Base-by-base conservation (phyloP, 2,888 invertebrate genomes). In the Cephus rjabovi region DNA sequence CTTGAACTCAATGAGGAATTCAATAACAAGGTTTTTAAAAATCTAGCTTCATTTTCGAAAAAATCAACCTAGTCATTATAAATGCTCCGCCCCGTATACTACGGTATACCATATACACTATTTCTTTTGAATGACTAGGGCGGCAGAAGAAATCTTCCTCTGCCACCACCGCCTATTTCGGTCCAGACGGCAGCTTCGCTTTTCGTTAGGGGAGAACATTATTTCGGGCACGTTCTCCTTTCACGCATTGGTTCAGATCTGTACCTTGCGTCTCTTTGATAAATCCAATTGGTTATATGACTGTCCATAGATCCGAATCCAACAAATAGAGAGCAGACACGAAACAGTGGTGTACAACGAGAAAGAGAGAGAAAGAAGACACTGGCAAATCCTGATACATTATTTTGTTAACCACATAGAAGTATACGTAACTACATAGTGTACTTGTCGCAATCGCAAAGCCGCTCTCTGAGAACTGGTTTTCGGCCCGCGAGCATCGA, bases 191-290 rank as follows among this genome's bases (percentile, higher is more conserved):
- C 83, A 84, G 84, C 82, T 84, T 82, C 83, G 80, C 78, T 77
- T 83, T 84, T 81, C 82, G 83, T 82, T 83, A 82, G 87, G 87
- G 87, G 87, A 87, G 87, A 85, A 84, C 82, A 86, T 87, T 88
- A 88, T 88, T 88, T 88, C 82, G 83, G 84, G 84, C 86, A 56
- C 71, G 33, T 31, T 31, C 71, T 71, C 12, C 71, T 33, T 71
- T 31, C 71, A 71, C 33, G 31, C 73, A 80, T 77, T 77, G 81
- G 79, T 83, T 85, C 9, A 23, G 56, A 23, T 56, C 56, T 23
- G 56, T 56, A 75, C 40, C 68, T 73, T 74, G 78, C 73, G 74
- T 69, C 69, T 31, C 68, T 75, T 69, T 35, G 31, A 35, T 35
- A 68, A 75, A 34, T 35, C 76, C 76, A 31, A 74, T 69, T 56